phyloP scores from a whole-genome alignment of 2,888 invertebrate genomes.

The Empis livida region DNA sequence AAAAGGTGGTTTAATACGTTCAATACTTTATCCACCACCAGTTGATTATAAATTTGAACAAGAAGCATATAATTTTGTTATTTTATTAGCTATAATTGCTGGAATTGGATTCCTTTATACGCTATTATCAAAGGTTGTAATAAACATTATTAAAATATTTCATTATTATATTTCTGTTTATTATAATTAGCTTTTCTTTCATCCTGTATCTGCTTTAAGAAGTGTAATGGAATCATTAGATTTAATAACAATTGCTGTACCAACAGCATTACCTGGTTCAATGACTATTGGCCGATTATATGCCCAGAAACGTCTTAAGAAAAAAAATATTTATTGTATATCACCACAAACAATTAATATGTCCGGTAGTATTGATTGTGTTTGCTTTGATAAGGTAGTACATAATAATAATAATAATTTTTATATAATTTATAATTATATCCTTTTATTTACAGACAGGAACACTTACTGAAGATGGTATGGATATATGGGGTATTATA shows the following conservation, averaged over 20 bases:
- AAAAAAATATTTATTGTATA: constrained; percentile 67
- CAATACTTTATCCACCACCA: constrained; percentile 83
- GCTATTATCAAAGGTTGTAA: constrained; percentile 56
- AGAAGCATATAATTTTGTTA: constrained; percentile 76
- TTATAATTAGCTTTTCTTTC: constrained; percentile 19
- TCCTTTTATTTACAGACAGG: constrained; percentile 54
- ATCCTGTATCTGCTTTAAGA: constrained; percentile 42
- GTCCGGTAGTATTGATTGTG: constrained; percentile 68
- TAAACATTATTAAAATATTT: background rate
- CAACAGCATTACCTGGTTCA: constrained; percentile 82
- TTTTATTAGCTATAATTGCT: constrained; percentile 60
- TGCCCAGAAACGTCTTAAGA: constrained; percentile 67
- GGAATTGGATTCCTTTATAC: constrained; percentile 69
- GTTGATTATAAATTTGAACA: constrained; percentile 87
- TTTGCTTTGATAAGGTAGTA: constrained; percentile 70
- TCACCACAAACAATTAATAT: constrained; percentile 82
- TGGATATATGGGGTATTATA: constrained; percentile 82
- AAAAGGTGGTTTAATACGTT: constrained; percentile 74
- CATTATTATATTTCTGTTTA: background rate
- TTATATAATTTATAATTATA: too few relatives aligned
- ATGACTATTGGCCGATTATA: constrained; percentile 85
- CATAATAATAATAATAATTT: background rate
- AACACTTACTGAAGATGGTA: constrained; percentile 82
- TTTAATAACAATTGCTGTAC: constrained; percentile 81
- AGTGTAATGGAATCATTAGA: constrained; percentile 64